Conservation (phyloP, 2,113 vertebrate species). For the Malaclemys terrapin region DNA sequence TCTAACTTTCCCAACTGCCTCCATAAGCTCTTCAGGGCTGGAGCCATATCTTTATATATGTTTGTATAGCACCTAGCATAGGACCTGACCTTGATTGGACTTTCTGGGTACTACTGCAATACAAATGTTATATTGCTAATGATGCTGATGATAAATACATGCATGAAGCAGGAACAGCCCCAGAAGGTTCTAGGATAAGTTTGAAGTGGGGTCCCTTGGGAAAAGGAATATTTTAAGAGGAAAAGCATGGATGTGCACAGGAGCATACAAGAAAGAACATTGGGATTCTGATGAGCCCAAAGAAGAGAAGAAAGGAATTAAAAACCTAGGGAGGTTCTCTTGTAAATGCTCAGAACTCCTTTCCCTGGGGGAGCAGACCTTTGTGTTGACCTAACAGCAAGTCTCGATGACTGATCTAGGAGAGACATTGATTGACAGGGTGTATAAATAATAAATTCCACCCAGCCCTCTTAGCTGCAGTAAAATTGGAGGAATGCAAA, state of each 20-base stretch:
- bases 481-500: neutral
- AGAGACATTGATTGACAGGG: constrained; percentile 9
- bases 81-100: neutral
- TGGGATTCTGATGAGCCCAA: neutral
- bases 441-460: neutral
- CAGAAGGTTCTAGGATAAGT: neutral
- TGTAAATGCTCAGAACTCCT: neutral
- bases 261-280: neutral
- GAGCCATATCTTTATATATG: neutral
- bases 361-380: neutral
- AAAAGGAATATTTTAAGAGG: neutral
- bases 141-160: neutral
- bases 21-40: neutral
- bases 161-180: neutral
- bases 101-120: neutral
- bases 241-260: neutral
- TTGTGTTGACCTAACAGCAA: neutral
- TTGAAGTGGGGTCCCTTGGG: neutral
- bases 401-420: neutral
- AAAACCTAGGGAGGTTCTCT: neutral
- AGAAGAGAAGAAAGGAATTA: neutral
- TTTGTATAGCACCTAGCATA: neutral
- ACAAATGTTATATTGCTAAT: neutral
- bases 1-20: neutral
- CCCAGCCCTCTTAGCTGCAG: neutral